Conservation (phyloP, 2,888 invertebrate genomes). For the Bimastos eiseni region DNA sequence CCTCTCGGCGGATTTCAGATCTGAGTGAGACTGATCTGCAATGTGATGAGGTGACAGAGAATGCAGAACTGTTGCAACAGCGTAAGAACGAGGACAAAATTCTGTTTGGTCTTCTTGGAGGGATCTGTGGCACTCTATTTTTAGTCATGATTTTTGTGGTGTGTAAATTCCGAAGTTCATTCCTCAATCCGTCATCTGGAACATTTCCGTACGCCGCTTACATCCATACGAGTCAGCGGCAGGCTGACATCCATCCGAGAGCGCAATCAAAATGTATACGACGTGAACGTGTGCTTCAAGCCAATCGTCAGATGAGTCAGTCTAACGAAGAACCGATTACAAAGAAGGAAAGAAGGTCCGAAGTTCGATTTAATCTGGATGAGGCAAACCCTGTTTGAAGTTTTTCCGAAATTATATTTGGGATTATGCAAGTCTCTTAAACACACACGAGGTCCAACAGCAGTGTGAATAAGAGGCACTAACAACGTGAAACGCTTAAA, state of each 20-base stretch:
- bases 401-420: not conserved
- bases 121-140: not conserved
- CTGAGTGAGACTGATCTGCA: not conserved
- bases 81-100: slow-evolving; percentile 7
- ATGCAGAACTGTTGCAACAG: slow-evolving; percentile 7
- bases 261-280: not conserved
- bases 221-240: slow-evolving; percentile 47
- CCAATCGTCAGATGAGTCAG: not conserved
- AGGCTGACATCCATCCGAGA: not conserved
- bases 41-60: not conserved
- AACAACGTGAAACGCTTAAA: not conserved
- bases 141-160: not conserved
- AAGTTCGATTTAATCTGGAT: slow-evolving; percentile 20
- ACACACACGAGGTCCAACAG: not conserved
- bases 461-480: not conserved
- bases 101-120: slow-evolving; percentile 16
- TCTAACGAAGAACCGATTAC: not conserved
- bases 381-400: not conserved
- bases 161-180: slow-evolving; percentile 15
- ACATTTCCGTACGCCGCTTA: slow-evolving; percentile 31
- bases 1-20: not conserved
- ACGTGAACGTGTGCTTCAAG: not conserved
- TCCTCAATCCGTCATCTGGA: slow-evolving; percentile 1
- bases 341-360: not conserved
- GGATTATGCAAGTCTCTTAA: not conserved